Evolutionary conservation across 2,888 invertebrate species (phyloP).

Genomic region (Acronicta alni): DNA sequence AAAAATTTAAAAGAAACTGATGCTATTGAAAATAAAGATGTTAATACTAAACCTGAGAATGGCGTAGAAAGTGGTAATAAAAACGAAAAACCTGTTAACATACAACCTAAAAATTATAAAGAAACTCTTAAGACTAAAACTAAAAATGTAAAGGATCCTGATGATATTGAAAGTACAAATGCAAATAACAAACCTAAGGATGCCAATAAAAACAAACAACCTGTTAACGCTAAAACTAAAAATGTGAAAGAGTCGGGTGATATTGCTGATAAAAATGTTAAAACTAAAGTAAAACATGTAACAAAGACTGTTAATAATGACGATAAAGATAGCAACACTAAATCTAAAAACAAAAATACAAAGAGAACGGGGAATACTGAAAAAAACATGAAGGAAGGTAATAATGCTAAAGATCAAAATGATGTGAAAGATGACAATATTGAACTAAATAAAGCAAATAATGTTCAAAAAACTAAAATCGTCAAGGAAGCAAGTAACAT

Average conservation of each 20-base stretch:
- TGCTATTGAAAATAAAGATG: background rate
- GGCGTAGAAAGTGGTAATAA: conserved; percentile 22
- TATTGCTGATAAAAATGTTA: background rate
- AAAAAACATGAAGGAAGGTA: background rate
- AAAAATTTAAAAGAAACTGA: conserved; percentile 16
- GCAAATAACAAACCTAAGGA: no score
- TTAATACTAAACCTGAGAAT: conserved; percentile 10
- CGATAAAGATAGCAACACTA: background rate
- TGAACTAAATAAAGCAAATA: background rate
- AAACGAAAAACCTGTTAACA: conserved; percentile 16
- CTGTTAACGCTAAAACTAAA: conserved; percentile 16
- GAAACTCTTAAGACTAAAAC: background rate
- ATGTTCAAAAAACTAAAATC: background rate
- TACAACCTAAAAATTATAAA: conserved; percentile 11
- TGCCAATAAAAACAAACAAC: conserved; percentile 20
- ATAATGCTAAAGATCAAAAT: background rate
- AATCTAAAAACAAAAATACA: conserved; percentile 4
- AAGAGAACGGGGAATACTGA: conserved; percentile 1
- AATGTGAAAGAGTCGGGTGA: conserved; percentile 14
- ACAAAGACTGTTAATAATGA: background rate
- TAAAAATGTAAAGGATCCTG: background rate
- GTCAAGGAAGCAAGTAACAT: background rate
- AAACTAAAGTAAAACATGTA: background rate
- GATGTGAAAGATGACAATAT: background rate
- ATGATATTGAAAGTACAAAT: background rate